Percentiles rank a stretch among this genome's conserved stretches.
These are phyloP conservation scores for Aptenodytes patagonicus DNA, from an alignment of 2,113 vertebrate genomes.

Conservation along the genomic window DNA sequence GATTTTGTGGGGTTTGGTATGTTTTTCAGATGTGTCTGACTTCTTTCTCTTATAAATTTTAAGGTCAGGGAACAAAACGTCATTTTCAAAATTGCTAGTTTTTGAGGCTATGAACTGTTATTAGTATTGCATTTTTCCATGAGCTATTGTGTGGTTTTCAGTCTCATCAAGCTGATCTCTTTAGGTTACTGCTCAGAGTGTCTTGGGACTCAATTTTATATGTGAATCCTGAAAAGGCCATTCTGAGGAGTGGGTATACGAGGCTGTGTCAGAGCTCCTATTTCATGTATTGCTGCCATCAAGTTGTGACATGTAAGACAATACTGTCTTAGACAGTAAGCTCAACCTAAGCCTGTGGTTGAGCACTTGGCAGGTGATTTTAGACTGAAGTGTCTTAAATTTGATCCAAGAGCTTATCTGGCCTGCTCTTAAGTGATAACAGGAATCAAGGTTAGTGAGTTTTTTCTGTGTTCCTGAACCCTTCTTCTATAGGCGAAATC, in stretches of 20 bases:
- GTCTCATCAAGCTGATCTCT: not conserved
- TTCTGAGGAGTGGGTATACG: not conserved
- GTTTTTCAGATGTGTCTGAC: not conserved
- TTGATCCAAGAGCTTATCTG: not conserved
- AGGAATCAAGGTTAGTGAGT: not conserved
- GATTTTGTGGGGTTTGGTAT: not conserved
- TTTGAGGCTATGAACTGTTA: not conserved
- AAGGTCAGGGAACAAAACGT: not conserved
- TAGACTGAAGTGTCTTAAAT: not conserved
- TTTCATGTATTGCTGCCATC: not conserved
- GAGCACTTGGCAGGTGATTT: not conserved
- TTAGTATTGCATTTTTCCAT: not conserved
- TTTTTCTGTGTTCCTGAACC: not conserved
- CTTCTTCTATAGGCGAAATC: not conserved
- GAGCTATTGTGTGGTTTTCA: not conserved
- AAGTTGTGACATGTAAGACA: not conserved
- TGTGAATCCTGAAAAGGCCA: accelerated
- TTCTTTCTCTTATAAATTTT: not conserved
- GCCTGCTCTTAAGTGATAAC: not conserved
- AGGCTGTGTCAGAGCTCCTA: not conserved
- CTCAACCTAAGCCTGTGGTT: not conserved
- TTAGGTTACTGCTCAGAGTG: not conserved
- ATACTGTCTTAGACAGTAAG: not conserved
- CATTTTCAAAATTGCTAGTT: not conserved
- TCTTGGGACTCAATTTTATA: not conserved